Percentiles rank a stretch among this genome's conserved stretches.
These are phyloP conservation scores for Anguilla anguilla DNA, from an alignment of 2,797 vertebrate genomes.

Conservation along the genomic window DNA sequence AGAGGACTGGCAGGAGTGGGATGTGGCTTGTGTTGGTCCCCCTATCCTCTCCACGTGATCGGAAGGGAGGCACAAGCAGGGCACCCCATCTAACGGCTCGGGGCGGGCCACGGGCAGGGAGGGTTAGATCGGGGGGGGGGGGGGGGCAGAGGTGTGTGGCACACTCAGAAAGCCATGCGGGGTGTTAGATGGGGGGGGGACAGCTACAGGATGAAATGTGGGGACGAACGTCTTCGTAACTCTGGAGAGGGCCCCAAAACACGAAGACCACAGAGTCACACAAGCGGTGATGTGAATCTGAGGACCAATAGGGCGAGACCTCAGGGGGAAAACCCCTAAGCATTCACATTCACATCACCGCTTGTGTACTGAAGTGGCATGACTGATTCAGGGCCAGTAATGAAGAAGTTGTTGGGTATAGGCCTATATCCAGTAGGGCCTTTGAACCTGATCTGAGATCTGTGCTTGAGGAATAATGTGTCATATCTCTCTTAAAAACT, in stretches of 20 bases:
- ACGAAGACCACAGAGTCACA: conserved; percentile 16
- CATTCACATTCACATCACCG: neutral
- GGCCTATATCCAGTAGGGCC: neutral
- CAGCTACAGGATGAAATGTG: conserved; percentile 14
- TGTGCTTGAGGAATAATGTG: neutral
- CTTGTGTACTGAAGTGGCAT: neutral
- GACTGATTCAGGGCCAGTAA: neutral
- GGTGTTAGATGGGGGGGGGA: conserved; percentile 52
- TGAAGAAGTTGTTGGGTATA: neutral
- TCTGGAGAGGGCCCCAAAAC: neutral
- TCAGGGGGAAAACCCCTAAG: neutral
- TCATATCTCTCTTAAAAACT: neutral
- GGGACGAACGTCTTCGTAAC: neutral
- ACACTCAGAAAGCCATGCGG: conserved; percentile 59
- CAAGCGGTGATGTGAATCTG: conserved; percentile 14
- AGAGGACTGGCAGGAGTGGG: conserved; percentile 25
- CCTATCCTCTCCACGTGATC: neutral
- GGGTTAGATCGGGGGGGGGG: conserved; percentile 38
- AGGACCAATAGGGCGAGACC: neutral
- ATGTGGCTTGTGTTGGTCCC: conserved; percentile 25
- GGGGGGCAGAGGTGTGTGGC: conserved; percentile 38
- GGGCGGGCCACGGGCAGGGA: conserved; percentile 34
- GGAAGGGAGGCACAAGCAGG: conserved; percentile 37
- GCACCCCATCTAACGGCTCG: conserved; percentile 19
- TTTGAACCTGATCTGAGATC: neutral